A percentile compares a stretch with the other conserved stretches of the same genome.
Conservation (phyloP, 1,140 invertebrate species). For the Drosophila sechellia region DNA sequence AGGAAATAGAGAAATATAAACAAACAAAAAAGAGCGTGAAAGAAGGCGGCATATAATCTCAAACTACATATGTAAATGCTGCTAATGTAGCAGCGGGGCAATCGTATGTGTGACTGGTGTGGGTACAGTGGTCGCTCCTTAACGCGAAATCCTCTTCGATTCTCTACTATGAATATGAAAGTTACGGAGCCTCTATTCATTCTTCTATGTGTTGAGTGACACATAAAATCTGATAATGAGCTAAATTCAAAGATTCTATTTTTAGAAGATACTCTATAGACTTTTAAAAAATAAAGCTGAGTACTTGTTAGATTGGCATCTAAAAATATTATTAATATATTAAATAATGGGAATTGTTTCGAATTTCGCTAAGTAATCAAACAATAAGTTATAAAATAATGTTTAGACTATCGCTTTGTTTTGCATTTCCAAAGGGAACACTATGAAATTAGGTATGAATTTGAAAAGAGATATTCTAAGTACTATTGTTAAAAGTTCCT, state of each 20-base stretch:
- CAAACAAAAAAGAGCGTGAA: conserved; percentile 32
- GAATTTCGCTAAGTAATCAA: too few relatives aligned
- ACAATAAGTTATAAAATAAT: too few relatives aligned
- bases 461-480: neutral
- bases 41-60: conserved; percentile 16
- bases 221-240: too few relatives aligned
- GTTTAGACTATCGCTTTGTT: neutral
- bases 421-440: neutral
- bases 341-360: too few relatives aligned
- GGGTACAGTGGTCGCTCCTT: conserved; percentile 6
- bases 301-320: too few relatives aligned
- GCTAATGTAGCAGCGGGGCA: neutral
- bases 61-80: neutral
- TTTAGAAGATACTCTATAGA: too few relatives aligned
- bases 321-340: too few relatives aligned
- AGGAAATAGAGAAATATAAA: conserved; percentile 59
- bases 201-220: too few relatives aligned
- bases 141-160: neutral
- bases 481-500: neutral
- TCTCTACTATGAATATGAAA: too few relatives aligned
- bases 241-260: too few relatives aligned
- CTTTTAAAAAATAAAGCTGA: neutral
- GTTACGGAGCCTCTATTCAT: too few relatives aligned
- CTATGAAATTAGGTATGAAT: neutral
- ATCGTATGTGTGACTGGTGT: neutral